Base-by-base conservation (phyloP, 2,113 vertebrate species). In the Lota lota region DNA sequence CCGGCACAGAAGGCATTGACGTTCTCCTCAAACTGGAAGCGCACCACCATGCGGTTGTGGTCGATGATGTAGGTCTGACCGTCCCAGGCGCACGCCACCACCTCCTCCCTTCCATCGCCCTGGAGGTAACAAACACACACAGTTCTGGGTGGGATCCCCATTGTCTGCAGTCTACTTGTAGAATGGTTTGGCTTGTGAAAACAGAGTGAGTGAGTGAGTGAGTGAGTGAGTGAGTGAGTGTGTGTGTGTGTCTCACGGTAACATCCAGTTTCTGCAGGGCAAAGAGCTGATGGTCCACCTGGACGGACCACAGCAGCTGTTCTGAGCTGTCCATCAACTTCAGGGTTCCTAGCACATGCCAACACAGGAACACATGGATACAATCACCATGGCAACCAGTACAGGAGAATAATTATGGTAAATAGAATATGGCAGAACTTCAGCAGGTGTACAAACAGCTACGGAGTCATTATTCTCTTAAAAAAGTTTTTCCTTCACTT, bases 51-150 rank as follows among this genome's bases (percentile, higher is more conserved):
- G 22, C 97, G 92, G 15, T 94, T 94, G 77, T 98, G 96, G 84
- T 99, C 97, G 0, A 99, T 97, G 81, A 99, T 98, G 74, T 99
- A 99, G 0, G 97, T 99, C 83, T 99, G 98, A 16, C 97, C 97
- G 0, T 99, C 97, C 97, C 97, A 99, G 0, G 97, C 97, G 61
- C 97, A 99, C 0, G 97, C 98, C 2, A 99, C 94, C 73, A 99
- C 98, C 83, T 99, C 98, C 76, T 99, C 98, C 0, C 91, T 88
- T 28, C 96, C 96, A 0, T 99, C 95, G 19, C 96, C 95, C 98
- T 99, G 86, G 28, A 87, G 71, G 61, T 36, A 73, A 40, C 22
- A 28, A 14, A 47, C 0, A 33, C 0, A 57, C 22, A 36, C 18
- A 65, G 18, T 6, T 47, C 40, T 47, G 40, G 40, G 40, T 47